These are phyloP conservation scores for Streblospio benedicti DNA, from an alignment of 1,140 invertebrate genomes.

Conservation along the genomic window DNA sequence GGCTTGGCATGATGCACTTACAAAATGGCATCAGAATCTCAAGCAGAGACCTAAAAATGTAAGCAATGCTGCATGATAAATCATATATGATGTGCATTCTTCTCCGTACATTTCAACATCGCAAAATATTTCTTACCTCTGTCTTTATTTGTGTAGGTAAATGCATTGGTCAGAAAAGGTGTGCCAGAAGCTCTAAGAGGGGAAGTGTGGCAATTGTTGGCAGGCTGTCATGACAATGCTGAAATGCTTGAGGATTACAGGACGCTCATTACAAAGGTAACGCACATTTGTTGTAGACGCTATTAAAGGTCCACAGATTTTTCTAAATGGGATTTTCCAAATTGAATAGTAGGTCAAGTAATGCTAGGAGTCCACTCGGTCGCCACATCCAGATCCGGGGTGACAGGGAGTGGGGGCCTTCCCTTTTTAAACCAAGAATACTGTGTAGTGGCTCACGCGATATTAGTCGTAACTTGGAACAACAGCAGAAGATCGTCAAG, in stretches of 20 bases:
- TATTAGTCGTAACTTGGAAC: too few species aligned
- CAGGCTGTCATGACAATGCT: constrained; percentile 71
- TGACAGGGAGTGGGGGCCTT: too few species aligned
- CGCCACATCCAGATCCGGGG: background rate
- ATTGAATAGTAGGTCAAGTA: too few species aligned
- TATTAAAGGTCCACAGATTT: background rate
- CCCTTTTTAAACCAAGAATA: too few species aligned
- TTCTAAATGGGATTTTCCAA: too few species aligned
- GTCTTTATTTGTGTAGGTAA: constrained; percentile 30
- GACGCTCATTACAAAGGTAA: constrained; percentile 79
- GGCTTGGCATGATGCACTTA: constrained; percentile 81
- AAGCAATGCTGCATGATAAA: background rate
- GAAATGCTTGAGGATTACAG: constrained; percentile 88
- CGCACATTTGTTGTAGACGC: constrained; percentile 11
- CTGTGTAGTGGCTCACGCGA: too few species aligned
- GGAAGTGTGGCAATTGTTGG: constrained; percentile 93
- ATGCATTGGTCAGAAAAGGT: constrained; percentile 59
- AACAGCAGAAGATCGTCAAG: too few species aligned
- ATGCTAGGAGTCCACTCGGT: too few species aligned
- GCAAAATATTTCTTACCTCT: constrained; percentile 1
- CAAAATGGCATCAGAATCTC: constrained; percentile 59
- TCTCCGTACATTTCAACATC: background rate
- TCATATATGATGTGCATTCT: background rate
- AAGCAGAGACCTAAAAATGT: constrained; percentile 30
- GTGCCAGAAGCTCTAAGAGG: constrained; percentile 92